Conservation (phyloP, 2,113 vertebrate species). For the Cyphomyrus discorhynchus region DNA sequence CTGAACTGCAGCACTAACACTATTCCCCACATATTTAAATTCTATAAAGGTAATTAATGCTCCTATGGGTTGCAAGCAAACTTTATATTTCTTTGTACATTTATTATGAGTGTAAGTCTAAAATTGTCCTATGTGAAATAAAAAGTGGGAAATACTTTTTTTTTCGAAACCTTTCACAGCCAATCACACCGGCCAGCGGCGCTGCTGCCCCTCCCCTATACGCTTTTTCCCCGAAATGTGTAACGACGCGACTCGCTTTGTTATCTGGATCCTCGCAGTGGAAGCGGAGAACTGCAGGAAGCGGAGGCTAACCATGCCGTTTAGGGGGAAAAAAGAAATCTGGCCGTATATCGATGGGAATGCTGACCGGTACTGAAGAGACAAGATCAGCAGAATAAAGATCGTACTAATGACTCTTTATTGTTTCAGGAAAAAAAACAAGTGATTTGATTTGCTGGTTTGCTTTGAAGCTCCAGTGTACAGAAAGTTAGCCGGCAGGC, state of each 20-base stretch:
- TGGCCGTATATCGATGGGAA: neutral
- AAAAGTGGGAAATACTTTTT: neutral
- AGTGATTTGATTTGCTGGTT: neutral
- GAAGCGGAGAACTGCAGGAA: neutral
- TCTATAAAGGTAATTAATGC: neutral
- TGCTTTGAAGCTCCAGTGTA: neutral
- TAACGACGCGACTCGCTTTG: slow-evolving; percentile 45
- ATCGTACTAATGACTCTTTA: neutral
- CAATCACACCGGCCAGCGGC: slow-evolving; percentile 42
- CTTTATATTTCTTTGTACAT: neutral
- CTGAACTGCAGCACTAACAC: neutral
- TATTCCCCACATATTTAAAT: neutral
- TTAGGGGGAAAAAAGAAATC: neutral
- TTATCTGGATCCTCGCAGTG: slow-evolving; percentile 27
- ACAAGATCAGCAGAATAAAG: neutral
- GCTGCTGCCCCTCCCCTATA: slow-evolving; percentile 46
- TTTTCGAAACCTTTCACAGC: slow-evolving; percentile 60
- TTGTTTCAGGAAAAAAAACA: neutral
- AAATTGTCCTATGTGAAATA: neutral
- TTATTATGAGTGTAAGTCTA: neutral
- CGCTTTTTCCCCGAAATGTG: slow-evolving; percentile 42
- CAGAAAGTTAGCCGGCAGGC: slow-evolving; percentile 12
- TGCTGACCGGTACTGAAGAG: neutral
- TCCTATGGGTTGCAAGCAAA: neutral
- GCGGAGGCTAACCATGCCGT: neutral